Evolutionary conservation across 2,797 vertebrate genomes (phyloP), one percentile per base, ranked within the genome.

Genomic region (Nothura maculosa): DNA sequence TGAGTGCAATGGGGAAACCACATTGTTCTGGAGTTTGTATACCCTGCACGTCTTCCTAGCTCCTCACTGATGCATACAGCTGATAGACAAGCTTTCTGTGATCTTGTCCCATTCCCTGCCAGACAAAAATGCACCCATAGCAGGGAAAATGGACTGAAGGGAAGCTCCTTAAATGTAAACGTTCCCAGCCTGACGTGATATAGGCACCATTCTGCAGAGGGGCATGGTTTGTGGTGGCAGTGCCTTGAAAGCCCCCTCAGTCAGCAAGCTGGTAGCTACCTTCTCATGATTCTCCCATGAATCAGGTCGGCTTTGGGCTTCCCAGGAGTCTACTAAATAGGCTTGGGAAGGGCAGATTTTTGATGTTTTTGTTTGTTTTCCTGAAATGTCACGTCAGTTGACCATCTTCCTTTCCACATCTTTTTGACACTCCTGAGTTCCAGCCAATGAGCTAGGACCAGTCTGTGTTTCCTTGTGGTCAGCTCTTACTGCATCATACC

Each of bases 201-300:
- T 69, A 68, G 27, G 9, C 3, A 3, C 32, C 1, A 0, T 14
- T 20, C 32, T 11, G 5, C 24, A 5, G 52, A 47, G 22, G 22
- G 25, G 27, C 24, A 38, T 17, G 20, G 42, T 16, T 62, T 47
- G n/a, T 52, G 47, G 42, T 27, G 13, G 34, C 34, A 60, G 38
- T 20, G 32, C 16, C 77, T 74, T 42, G 45, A 48, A 40, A 62
- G 27, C 64, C 63, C 20, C 25, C 16, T 17, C 18, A 50, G 9
- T 21, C 83, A n/a, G 1, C 1, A 0, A 9, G n/a, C 21, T n/a
- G n/a, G 9, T 2, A 45, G 15, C 54, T 84, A 5, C 19, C 15
- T 69, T 18, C 40, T 66, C 27, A 22, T 42, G 42, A 43, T 43
- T 43, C 42, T 57, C 32, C 6, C 15, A 7, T 47, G n/a, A 27